These are phyloP conservation scores for Schrankia costaestrigalis DNA, from an alignment of 2,888 invertebrate genomes.

Conservation along the genomic window DNA sequence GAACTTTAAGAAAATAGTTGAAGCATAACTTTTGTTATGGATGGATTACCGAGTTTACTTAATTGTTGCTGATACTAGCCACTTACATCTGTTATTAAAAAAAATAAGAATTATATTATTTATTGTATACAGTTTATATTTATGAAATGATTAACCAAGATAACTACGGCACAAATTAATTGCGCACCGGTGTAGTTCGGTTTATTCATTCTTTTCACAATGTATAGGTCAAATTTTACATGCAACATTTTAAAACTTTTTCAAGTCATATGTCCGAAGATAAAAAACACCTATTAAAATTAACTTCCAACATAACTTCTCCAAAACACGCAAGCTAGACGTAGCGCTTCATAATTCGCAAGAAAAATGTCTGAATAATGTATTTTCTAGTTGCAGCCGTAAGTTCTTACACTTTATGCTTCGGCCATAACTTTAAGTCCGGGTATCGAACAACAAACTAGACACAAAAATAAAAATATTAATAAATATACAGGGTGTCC, in stretches of 20 bases:
- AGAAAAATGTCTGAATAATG: constrained; percentile 68
- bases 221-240: constrained; percentile 35
- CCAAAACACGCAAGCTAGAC: constrained; percentile 63
- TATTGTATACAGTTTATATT: no score
- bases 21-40: constrained; percentile 53
- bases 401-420: constrained; percentile 49
- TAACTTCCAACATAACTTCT: constrained; percentile 40
- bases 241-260: constrained; percentile 31
- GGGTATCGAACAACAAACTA: constrained; percentile 26
- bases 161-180: constrained; percentile 12
- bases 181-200: constrained; percentile 2
- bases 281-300: constrained; percentile 36
- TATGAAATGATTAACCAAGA: constrained; percentile 10
- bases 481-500: no score
- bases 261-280: constrained; percentile 27
- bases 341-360: constrained; percentile 60
- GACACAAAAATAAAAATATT: constrained; percentile 18
- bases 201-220: constrained; percentile 20
- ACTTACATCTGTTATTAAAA: no score
- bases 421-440: constrained; percentile 37
- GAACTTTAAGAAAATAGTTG: constrained; percentile 59
- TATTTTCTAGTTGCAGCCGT: constrained; percentile 48
- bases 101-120: constrained; percentile 10
- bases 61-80: constrained; percentile 34
- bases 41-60: constrained; percentile 53